Conservation (phyloP, 1,140 invertebrate species). For the Cotesia vestalis region DNA sequence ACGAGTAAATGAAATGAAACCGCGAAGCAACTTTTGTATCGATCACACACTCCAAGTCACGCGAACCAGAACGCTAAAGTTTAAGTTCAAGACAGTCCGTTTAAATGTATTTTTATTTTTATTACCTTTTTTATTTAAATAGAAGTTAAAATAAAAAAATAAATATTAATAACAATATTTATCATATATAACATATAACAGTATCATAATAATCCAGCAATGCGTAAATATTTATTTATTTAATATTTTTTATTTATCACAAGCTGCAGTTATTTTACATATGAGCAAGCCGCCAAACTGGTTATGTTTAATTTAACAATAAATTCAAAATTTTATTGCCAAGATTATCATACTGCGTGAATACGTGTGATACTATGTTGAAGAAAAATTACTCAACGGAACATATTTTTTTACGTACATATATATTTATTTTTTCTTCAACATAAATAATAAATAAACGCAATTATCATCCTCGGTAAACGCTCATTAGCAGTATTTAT, state of each 20-base stretch:
- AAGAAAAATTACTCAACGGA: slow-evolving; percentile 21
- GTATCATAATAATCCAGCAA: no score
- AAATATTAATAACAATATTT: no score
- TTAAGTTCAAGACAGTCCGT: slow-evolving; percentile 5
- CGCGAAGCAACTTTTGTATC: slow-evolving; percentile 16
- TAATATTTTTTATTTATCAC: slow-evolving; percentile 6
- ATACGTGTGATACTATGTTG: slow-evolving; percentile 1
- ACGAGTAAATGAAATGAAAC: slow-evolving; percentile 25
- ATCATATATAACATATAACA: no score
- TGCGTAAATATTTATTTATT: slow-evolving; percentile 1
- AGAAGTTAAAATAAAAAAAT: no score
- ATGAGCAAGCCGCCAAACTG: not conserved
- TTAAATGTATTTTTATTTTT: no score
- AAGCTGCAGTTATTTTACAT: no score
- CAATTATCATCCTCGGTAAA: slow-evolving; percentile 2
- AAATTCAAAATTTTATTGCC: slow-evolving; percentile 25
- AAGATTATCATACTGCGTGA: slow-evolving; percentile 21
- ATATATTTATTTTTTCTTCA: not conserved
- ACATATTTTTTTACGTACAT: no score
- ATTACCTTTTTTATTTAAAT: no score
- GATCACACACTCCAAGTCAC: slow-evolving; percentile 24
- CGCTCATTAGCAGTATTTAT: not conserved
- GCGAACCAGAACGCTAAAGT: slow-evolving; percentile 18
- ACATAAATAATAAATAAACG: slow-evolving; percentile 4
- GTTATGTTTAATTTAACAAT: slow-evolving; percentile 25